Conservation (phyloP, 1,140 invertebrate genomes). For the Aphaenogaster ashmeadi region DNA sequence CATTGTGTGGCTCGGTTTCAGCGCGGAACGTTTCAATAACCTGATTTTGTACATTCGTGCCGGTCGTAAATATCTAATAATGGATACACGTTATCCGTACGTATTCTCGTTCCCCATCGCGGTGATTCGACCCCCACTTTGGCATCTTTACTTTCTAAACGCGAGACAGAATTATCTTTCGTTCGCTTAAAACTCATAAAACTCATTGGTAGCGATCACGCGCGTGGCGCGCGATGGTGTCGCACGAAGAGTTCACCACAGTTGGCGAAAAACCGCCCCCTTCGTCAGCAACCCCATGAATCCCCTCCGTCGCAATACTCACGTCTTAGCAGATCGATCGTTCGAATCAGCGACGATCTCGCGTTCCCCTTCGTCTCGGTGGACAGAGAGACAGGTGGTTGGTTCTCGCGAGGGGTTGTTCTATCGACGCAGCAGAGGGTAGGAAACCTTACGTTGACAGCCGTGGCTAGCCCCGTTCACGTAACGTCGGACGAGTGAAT, state of each 20-base stretch:
- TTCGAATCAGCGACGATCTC: conserved; percentile 67
- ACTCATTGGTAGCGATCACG: neutral
- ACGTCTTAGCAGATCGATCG: conserved; percentile 76
- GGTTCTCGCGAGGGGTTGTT: conserved; percentile 42
- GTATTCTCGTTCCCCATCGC: conserved; percentile 30
- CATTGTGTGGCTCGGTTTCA: neutral
- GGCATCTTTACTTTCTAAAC: conserved; percentile 62
- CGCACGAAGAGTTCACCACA: neutral
- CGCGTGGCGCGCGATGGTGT: neutral
- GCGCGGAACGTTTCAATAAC: conserved; percentile 12
- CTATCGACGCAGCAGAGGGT: conserved; percentile 20
- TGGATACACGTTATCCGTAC: conserved; percentile 15
- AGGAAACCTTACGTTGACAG: conserved; percentile 18
- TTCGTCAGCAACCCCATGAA: neutral
- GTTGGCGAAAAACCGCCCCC: neutral
- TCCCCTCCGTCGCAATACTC: conserved; percentile 45
- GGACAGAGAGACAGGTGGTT: conserved; percentile 37
- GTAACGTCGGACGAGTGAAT: conserved; percentile 13
- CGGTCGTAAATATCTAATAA: conserved; percentile 28
- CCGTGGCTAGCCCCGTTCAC: conserved; percentile 33
- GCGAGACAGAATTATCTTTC: conserved; percentile 35
- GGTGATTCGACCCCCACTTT: conserved; percentile 42
- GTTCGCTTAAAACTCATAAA: conserved; percentile 23
- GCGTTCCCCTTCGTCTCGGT: conserved; percentile 40
- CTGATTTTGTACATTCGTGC: conserved; percentile 25